Conservation (phyloP, 2,888 invertebrate genomes). For the Mesorhabditis belari region DNA sequence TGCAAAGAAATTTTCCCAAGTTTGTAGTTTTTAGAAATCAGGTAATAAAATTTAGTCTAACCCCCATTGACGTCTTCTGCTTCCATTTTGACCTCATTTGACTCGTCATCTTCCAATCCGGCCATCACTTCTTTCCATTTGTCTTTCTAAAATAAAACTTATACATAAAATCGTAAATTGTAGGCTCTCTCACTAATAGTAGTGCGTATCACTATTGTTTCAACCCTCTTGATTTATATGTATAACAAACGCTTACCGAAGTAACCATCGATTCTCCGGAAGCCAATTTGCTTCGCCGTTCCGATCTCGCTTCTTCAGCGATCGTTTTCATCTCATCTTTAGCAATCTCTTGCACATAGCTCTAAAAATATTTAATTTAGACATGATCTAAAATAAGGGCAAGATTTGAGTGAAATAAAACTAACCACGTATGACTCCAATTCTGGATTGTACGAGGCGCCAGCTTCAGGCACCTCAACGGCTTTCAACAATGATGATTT, state of each 20-base stretch:
- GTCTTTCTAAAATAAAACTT: too few species aligned
- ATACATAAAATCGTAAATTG: neutral
- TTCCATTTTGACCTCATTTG: neutral
- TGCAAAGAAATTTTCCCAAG: too few species aligned
- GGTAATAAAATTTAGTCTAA: neutral
- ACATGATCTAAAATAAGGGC: neutral
- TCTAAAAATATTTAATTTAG: neutral
- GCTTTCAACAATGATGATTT: slow-evolving; percentile 19
- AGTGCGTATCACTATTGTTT: too few species aligned
- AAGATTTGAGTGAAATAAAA: neutral
- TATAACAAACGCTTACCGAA: neutral
- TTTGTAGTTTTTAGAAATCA: neutral
- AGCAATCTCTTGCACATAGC: slow-evolving; percentile 16
- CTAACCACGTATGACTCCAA: slow-evolving; percentile 14
- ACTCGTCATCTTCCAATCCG: neutral
- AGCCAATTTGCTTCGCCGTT: slow-evolving; percentile 14
- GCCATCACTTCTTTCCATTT: neutral
- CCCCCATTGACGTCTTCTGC: too few species aligned
- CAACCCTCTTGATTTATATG: too few species aligned
- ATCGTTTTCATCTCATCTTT: slow-evolving; percentile 17
- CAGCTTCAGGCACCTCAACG: slow-evolving; percentile 14
- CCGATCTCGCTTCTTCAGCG: slow-evolving; percentile 8
- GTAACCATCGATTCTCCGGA: slow-evolving; percentile 15
- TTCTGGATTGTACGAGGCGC: slow-evolving; percentile 31
- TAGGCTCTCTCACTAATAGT: too few species aligned